Conservation (phyloP, 2,113 vertebrate genomes). For the Ammospiza nelsoni region DNA sequence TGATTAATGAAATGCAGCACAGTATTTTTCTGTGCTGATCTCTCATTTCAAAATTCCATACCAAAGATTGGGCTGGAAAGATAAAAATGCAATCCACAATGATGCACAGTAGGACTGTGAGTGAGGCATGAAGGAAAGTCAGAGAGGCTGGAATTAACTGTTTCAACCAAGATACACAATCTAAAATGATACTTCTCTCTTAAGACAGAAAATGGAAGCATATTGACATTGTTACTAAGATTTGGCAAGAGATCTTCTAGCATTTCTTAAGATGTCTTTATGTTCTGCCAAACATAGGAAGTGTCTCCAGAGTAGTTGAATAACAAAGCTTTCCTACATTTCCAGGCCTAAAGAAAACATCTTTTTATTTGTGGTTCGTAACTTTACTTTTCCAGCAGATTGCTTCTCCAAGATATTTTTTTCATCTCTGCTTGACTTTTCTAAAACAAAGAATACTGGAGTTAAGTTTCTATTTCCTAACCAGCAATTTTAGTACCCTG, state of each 20-base stretch:
- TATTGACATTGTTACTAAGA: neutral
- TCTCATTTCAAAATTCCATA: neutral
- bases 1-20: conserved; percentile 1
- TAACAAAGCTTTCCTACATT: neutral
- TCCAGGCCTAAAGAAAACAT: neutral
- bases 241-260: neutral
- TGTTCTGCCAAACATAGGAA: neutral
- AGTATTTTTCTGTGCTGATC: neutral
- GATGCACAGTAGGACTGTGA: neutral
- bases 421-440: neutral
- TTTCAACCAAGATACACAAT: neutral
- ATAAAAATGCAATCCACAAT: neutral
- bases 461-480: neutral
- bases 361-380: neutral
- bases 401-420: neutral
- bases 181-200: neutral
- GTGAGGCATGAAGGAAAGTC: neutral
- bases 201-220: neutral
- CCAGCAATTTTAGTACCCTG: neutral
- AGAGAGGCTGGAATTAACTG: neutral
- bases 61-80: neutral
- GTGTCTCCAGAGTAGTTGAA: neutral
- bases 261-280: neutral
- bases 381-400: neutral
- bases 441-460: neutral